These are phyloP conservation scores for Agrotis puta DNA, from an alignment of 2,888 invertebrate genomes.

Conservation along the genomic window DNA sequence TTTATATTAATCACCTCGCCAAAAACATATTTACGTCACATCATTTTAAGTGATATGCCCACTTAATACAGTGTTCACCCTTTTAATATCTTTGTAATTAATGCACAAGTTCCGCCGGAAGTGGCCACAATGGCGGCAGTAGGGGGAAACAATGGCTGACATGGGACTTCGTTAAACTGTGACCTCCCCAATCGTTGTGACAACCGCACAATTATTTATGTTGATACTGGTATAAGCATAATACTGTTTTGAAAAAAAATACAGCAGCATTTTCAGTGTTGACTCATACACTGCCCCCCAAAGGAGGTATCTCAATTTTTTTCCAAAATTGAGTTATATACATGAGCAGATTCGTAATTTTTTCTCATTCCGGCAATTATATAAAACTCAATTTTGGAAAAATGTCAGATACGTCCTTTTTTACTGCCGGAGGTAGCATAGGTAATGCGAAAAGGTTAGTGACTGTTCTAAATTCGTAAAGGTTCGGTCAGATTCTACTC, in stretches of 20 bases:
- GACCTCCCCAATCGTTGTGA: slow-evolving; percentile 70
- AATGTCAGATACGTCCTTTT: no score
- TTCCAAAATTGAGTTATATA: no score
- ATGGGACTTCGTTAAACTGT: slow-evolving; percentile 70
- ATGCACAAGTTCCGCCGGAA: slow-evolving; percentile 69
- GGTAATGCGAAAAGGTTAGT: no score
- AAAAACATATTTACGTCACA: slow-evolving; percentile 5
- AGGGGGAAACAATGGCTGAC: slow-evolving; percentile 69
- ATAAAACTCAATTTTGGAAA: no score
- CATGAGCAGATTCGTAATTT: no score
- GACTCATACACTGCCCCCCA: no score
- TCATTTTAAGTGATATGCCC: slow-evolving; percentile 29
- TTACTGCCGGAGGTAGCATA: no score
- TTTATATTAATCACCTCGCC: not conserved
- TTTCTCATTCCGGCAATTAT: no score
- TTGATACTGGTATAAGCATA: slow-evolving; percentile 26
- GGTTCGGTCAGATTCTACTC: no score
- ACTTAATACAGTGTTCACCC: slow-evolving; percentile 52
- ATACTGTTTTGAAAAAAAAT: not conserved
- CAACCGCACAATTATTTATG: slow-evolving; percentile 69
- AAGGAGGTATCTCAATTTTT: no score
- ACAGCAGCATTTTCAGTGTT: no score
- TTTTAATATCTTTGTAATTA: slow-evolving; percentile 68
- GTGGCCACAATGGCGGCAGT: slow-evolving; percentile 67
- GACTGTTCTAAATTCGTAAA: no score